phyloP scores from a whole-genome alignment of 2,797 vertebrate genomes.

The Pteropus rufus region DNA sequence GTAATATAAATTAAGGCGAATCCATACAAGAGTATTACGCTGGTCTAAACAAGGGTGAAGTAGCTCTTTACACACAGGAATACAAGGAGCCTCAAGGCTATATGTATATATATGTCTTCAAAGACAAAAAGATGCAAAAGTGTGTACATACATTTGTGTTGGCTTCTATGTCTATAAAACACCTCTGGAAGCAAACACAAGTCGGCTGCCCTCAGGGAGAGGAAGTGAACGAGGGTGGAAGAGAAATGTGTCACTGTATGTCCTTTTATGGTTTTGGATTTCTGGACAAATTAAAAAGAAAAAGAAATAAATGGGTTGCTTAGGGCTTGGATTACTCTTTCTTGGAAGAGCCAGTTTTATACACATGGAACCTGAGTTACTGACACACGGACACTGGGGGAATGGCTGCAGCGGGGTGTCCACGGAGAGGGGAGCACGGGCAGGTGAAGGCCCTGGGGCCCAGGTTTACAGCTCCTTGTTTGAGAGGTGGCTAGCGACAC shows the following conservation, averaged over 20 bases:
- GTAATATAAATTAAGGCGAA: neutral
- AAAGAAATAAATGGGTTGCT: neutral
- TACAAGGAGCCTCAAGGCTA: neutral
- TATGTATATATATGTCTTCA: neutral
- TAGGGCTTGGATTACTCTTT: neutral
- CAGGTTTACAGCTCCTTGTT: neutral
- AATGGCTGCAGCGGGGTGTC: neutral
- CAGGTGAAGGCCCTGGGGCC: too few relatives aligned
- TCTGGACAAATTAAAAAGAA: neutral
- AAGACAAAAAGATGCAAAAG: neutral
- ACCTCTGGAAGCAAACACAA: neutral
- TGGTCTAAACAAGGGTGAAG: neutral
- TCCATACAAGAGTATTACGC: neutral
- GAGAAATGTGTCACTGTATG: neutral
- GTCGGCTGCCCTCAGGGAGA: neutral
- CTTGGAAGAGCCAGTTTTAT: neutral
- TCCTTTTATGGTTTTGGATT: neutral
- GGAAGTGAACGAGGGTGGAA: neutral
- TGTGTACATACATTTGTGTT: neutral
- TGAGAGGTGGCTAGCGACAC: neutral
- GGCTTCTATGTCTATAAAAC: neutral
- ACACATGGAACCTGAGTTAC: neutral
- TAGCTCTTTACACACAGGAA: neutral
- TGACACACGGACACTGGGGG: neutral
- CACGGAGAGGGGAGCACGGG: accelerated